Base-by-base conservation (phyloP, 2,888 invertebrate species). In the Metopia argyrocephala region DNA sequence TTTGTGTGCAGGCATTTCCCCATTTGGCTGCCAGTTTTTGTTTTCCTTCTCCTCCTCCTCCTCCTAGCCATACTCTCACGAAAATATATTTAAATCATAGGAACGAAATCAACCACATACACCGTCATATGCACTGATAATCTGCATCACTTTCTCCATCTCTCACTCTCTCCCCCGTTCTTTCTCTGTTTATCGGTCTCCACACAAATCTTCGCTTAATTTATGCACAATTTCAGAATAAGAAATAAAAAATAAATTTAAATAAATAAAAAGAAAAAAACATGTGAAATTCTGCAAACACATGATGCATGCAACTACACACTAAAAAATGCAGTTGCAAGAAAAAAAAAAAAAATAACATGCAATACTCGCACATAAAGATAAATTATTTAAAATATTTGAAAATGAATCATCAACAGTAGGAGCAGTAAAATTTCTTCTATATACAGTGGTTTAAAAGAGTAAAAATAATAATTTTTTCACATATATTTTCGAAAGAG, bases 321-420 rank as follows among this genome's bases (percentile, higher is more conserved):
- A n/a, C n/a, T 12, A 15, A 38, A 38, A 9, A 15, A 68, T 78
- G 71, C 71, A 73, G 76, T 27, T 18, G 61, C 27, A 57, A 45
- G 12, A n/a, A 59, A 45, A 25, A 56, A 75, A 61, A 64, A 20
- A 56, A 50, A 23, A 18, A 38, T 73, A 78, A 76, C 80, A 78
- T 84, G 78, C 83, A 76, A 83, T 83, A 78, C 78, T 15, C 15
- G 12, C 78, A 76, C 46, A n/a, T n/a, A n/a, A 76, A 83, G 76
- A 84, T 83, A 85, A 84, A 83, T 82, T 82, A 80, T 82, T 82
- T 68, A 76, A 83, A 84, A 84, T 83, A 80, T 80, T 84, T 83
- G 68, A 65, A 75, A 73, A 84, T 85, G 85, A 85, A 82, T 84
- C 85, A 85, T 82, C 84, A 71, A 48, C 38, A 56, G 15, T n/a